Percentiles rank a stretch among this genome's conserved stretches.
Conservation (phyloP, 2,888 invertebrate genomes). For the Leptinotarsa rubiginosa region DNA sequence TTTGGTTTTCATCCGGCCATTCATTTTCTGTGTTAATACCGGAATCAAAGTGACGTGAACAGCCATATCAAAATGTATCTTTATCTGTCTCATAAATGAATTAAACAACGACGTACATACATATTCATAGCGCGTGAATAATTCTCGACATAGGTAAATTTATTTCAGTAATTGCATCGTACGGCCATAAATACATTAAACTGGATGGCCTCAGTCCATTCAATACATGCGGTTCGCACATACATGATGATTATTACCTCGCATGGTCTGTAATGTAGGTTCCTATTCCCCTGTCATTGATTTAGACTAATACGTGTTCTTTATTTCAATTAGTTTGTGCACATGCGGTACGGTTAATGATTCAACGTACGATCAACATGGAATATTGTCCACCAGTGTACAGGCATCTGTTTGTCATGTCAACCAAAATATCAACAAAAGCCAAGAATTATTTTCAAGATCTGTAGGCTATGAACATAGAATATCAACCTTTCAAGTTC, state of each 20-base stretch:
- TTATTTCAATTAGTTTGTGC: constrained; percentile 24
- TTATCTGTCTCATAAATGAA: constrained; percentile 17
- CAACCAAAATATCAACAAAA: no score
- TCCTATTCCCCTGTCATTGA: constrained; percentile 19
- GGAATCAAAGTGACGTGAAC: background rate
- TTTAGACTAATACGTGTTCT: constrained; percentile 28
- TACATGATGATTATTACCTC: constrained; percentile 24
- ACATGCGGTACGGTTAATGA: constrained; percentile 2
- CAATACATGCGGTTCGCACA: constrained; percentile 19
- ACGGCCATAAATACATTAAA: constrained; percentile 49
- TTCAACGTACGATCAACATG: background rate
- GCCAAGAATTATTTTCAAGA: no score
- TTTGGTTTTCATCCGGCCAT: no score
- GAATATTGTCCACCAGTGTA: background rate
- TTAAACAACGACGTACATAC: constrained; percentile 19
- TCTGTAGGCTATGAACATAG: no score
- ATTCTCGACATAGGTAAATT: constrained; percentile 43
- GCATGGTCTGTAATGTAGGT: constrained; percentile 20
- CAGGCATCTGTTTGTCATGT: no score
- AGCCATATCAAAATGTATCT: constrained; percentile 10
- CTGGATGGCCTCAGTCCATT: constrained; percentile 28
- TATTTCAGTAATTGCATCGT: constrained; percentile 43
- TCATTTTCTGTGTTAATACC: background rate
- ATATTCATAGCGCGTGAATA: constrained; percentile 33
- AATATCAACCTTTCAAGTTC: no score